Conservation (phyloP, 2,888 invertebrate species). For the Sialis lutaria region DNA sequence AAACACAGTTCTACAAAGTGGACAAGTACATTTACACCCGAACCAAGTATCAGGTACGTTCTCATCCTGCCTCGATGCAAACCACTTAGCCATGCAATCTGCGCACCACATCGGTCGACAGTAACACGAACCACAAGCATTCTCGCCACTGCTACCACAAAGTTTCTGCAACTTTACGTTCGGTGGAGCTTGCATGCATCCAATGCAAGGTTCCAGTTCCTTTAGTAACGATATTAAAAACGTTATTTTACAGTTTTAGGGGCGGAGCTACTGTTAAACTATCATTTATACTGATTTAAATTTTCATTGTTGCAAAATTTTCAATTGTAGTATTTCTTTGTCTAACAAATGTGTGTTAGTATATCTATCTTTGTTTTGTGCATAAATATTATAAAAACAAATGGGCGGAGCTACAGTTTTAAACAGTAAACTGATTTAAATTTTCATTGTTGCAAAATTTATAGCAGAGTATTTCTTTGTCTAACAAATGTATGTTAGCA, state of each 20-base stretch:
- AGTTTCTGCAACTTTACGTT: constrained; percentile 62
- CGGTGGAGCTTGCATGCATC: constrained; percentile 66
- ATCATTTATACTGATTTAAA: no score
- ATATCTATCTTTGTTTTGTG: no score
- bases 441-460: no score
- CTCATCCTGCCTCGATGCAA: constrained; percentile 64
- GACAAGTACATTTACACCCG: constrained; percentile 67
- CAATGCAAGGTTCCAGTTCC: constrained; percentile 70
- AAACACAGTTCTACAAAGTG: constrained; percentile 70
- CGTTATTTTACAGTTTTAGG: no score
- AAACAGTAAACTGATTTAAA: no score
- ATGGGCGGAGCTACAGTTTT: no score
- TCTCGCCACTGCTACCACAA: constrained; percentile 31
- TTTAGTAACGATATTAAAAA: constrained; percentile 19
- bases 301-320: neutral
- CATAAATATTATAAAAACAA: no score
- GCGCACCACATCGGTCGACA: constrained; percentile 84
- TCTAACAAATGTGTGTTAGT: no score
- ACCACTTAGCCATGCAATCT: constrained; percentile 74
- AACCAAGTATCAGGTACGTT: constrained; percentile 60
- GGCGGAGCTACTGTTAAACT: neutral
- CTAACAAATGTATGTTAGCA: no score
- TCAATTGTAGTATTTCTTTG: neutral
- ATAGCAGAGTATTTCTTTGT: no score
- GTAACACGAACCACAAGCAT: constrained; percentile 39